Conservation (phyloP, 2,113 vertebrate species). For the Cheilinus undulatus region DNA sequence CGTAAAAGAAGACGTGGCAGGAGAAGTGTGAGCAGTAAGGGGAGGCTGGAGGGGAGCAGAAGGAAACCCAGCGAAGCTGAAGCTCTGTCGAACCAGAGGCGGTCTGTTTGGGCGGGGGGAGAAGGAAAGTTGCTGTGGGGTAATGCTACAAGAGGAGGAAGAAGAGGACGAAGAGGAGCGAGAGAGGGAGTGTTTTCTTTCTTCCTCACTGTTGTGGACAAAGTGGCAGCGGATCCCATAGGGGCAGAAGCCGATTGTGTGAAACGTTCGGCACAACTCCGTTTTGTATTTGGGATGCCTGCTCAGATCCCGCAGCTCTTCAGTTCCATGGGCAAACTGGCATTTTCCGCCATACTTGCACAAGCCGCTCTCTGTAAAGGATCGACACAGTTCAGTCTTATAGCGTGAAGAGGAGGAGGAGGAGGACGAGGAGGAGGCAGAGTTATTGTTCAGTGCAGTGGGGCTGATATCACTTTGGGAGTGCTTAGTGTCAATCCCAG, state of each 20-base stretch:
- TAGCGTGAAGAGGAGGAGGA: slow-evolving; percentile 78
- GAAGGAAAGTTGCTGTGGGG: slow-evolving; percentile 28
- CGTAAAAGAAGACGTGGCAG: slow-evolving; percentile 60
- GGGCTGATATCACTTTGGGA: slow-evolving; percentile 52
- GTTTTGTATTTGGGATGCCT: slow-evolving; percentile 94
- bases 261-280: slow-evolving; percentile 91
- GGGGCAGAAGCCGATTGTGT: slow-evolving; percentile 90
- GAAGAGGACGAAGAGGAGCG: slow-evolving; percentile 34
- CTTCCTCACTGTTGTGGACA: slow-evolving; percentile 88
- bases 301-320: slow-evolving; percentile 88
- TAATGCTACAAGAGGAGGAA: slow-evolving; percentile 39
- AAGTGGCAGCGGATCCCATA: slow-evolving; percentile 93
- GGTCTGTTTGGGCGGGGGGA: slow-evolving; percentile 57
- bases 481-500: slow-evolving; percentile 20
- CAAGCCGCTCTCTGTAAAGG: slow-evolving; percentile 81
- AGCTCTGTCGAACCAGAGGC: slow-evolving; percentile 85
- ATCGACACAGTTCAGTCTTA: slow-evolving; percentile 86
- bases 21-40: slow-evolving; percentile 45
- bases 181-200: slow-evolving; percentile 51
- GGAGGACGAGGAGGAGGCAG: too few relatives aligned
- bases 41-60: slow-evolving; percentile 62
- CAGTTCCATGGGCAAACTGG: slow-evolving; percentile 89
- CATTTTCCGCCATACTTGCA: slow-evolving; percentile 88
- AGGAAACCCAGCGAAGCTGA: slow-evolving; percentile 89
- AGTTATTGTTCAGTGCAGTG: slow-evolving; percentile 38